Evolutionary conservation across 1,140 invertebrate genomes (phyloP), one percentile per base, ranked within the genome.

Genomic region (Phymastichus coffea): DNA sequence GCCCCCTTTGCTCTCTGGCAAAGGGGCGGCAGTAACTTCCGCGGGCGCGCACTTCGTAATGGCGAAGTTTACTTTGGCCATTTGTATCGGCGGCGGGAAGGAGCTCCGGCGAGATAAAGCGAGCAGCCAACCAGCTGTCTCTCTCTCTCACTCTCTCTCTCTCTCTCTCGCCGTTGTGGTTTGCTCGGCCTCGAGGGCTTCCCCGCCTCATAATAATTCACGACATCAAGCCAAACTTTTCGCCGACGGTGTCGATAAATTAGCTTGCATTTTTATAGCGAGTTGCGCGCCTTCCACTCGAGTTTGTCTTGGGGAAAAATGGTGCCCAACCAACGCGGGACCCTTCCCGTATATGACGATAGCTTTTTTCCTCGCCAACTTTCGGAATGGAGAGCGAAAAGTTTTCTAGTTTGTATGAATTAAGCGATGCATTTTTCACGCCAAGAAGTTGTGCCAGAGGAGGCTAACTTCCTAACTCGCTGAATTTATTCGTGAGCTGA

Each of bases 21-120:
- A 40, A 26, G 22, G 22, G 37, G 28, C 20, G 26, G 62, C 52
- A 56, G 57, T 57, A 68, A 72, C 61, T 66, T 69, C 57, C 65
- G 68, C 53, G 51, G 4, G n/a, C 55, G 68, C n/a, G 59, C 60
- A 72, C 70, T 71, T 71, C 64, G 74, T 76, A 76, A 76, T 76
- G 72, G 74, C 72, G 62, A 76, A 76, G 74, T 76, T 76, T 75
- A 76, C 74, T 76, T 76, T 74, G 68, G 68, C 70, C 74, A 76
- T 76, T 76, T 75, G 71, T 75, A 72, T 75, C 71, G 46, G 47
- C 33, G 49, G 57, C 35, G 57, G 8, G 41, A 33, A 7, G 12
- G 12, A 33, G 28, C 28, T 33, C 51, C 3, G 19, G 10, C 4
- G 43, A 19, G 43, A 15, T 15, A 20, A 20, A 35, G 41, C 49